These are phyloP conservation scores for Aurelia coerulea DNA, from an alignment of 30 jellyfish, hydroid and myxozoan species.

Conservation along the genomic window DNA sequence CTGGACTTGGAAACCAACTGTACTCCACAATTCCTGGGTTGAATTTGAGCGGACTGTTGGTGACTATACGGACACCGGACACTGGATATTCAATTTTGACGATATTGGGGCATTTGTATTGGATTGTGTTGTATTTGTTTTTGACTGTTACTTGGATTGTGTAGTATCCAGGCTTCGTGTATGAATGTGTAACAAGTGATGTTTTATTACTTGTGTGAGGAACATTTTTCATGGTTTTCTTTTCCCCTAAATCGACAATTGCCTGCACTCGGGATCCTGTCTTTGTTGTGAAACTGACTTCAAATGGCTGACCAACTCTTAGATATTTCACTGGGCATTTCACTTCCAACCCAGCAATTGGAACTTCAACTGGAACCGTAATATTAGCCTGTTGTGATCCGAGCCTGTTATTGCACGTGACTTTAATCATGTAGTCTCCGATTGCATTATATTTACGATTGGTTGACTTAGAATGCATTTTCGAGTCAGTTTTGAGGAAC, in stretches of 20 bases:
- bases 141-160: conserved; percentile 31
- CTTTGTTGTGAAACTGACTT: conserved; percentile 17
- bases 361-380: conserved; percentile 73
- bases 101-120: conserved; percentile 42
- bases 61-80: conserved; percentile 36
- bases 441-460: conserved; percentile 47
- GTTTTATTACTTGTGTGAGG: neutral
- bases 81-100: conserved; percentile 79
- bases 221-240: neutral
- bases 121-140: conserved; percentile 43
- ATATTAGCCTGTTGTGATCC: conserved; percentile 52
- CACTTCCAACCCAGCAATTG: conserved; percentile 58
- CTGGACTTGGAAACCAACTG: conserved; percentile 61
- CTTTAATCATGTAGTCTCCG: conserved; percentile 61
- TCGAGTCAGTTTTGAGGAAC: conserved; percentile 44
- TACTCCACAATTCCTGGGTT: conserved; percentile 74
- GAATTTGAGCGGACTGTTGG: conserved; percentile 84
- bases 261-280: conserved; percentile 80
- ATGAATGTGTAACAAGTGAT: conserved; percentile 24
- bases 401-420: conserved; percentile 76
- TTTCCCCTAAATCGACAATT: conserved; percentile 63
- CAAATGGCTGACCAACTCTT: conserved; percentile 49
- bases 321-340: conserved; percentile 73
- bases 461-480: conserved; percentile 32
- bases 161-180: conserved; percentile 73